These are phyloP conservation scores for Centropristis striata DNA, from an alignment of 2,113 vertebrate species.

Conservation along the genomic window DNA sequence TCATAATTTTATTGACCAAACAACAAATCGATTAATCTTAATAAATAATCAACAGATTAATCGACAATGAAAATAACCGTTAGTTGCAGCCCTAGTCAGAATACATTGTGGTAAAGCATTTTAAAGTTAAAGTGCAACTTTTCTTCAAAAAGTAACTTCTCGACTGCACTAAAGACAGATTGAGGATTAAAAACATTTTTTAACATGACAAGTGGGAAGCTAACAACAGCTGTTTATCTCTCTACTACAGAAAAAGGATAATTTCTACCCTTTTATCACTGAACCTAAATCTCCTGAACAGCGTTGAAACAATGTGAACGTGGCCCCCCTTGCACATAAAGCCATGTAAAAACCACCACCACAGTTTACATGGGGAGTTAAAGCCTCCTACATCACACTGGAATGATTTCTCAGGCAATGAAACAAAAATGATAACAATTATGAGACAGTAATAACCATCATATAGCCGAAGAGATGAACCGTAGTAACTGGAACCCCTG, in stretches of 20 bases:
- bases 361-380: background rate
- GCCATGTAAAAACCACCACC: background rate
- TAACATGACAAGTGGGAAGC: background rate
- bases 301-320: background rate
- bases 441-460: slow-evolving; percentile 21
- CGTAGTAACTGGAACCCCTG: background rate
- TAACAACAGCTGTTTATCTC: background rate
- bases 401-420: background rate
- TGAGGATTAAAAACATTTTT: background rate
- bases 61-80: too few species aligned
- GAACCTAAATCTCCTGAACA: background rate
- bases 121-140: too few species aligned
- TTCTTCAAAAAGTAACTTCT: background rate
- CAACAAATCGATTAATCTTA: too few species aligned
- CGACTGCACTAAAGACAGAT: too few species aligned
- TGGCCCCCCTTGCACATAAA: background rate
- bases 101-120: background rate
- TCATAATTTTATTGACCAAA: too few species aligned
- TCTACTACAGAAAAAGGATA: background rate
- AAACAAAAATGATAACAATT: slow-evolving; percentile 6
- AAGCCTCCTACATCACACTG: background rate
- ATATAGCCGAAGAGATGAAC: background rate
- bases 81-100: too few species aligned
- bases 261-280: background rate
- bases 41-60: too few species aligned